These are phyloP conservation scores for Sclerurus mexicanus DNA, from an alignment of 2,113 vertebrate genomes.

Conservation along the genomic window DNA sequence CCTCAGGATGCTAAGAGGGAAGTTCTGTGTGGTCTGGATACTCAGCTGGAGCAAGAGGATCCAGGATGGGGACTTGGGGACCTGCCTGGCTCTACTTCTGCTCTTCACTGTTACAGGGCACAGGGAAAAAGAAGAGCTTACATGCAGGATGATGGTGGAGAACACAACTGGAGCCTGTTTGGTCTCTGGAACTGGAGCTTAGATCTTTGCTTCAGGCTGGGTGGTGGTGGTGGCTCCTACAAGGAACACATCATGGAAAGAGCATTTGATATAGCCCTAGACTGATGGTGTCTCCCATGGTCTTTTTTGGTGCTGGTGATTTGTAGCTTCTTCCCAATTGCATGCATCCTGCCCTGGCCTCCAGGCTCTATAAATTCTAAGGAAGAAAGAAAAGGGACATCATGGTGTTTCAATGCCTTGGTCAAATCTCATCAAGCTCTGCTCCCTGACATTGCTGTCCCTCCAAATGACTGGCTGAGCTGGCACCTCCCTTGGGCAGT, in stretches of 20 bases:
- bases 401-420: fast-evolving
- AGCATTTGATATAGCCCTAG: not conserved
- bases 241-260: not conserved
- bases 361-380: not conserved
- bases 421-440: not conserved
- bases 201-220: not conserved
- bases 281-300: fast-evolving
- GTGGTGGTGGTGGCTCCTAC: not conserved
- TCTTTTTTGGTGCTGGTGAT: not conserved
- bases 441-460: not conserved
- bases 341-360: not conserved
- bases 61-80: not conserved
- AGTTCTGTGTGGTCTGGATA: not conserved
- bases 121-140: not conserved
- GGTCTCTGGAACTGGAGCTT: not conserved
- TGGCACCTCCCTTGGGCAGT: not conserved
- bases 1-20: not conserved
- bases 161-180: not conserved
- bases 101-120: not conserved
- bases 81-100: not conserved
- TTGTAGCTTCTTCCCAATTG: not conserved
- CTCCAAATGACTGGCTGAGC: not conserved
- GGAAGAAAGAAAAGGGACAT: not conserved
- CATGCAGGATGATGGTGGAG: fast-evolving
- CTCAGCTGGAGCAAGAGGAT: not conserved